Percentiles rank a stretch among this genome's conserved stretches.
These are phyloP conservation scores for Himalopsyche anomala DNA, from an alignment of 2,888 invertebrate genomes.

Conservation along the genomic window DNA sequence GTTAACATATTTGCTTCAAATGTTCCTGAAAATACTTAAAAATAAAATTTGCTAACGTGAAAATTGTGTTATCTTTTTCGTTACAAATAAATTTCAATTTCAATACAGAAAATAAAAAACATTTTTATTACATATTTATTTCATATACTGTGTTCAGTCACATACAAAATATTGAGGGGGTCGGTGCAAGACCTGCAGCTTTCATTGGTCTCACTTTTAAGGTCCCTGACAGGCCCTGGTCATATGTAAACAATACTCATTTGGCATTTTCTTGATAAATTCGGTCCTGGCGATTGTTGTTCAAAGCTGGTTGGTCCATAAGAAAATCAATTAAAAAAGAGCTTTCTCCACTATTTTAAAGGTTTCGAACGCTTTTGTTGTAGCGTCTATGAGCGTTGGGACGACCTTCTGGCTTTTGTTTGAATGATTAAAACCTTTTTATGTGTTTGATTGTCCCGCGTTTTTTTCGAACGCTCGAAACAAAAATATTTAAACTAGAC, in stretches of 20 bases:
- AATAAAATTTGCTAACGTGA: too few species aligned
- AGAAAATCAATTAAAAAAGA: constrained; percentile 59
- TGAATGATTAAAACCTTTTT: constrained; percentile 41
- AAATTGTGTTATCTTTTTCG: too few species aligned
- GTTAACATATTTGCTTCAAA: too few species aligned
- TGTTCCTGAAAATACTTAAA: too few species aligned
- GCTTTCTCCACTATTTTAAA: constrained; percentile 22
- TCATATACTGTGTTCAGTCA: too few species aligned
- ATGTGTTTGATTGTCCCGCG: constrained; percentile 10
- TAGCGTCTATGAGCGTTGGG: constrained; percentile 28
- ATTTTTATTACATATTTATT: too few species aligned
- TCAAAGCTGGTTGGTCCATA: constrained; percentile 34
- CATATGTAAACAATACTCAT: not conserved
- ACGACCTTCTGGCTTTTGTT: constrained; percentile 4
- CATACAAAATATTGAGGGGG: too few species aligned
- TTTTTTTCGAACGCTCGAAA: constrained; percentile 7
- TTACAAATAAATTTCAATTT: too few species aligned
- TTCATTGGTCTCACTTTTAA: too few species aligned
- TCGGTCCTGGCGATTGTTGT: constrained; percentile 4
- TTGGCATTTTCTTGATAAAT: not conserved
- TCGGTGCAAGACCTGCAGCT: too few species aligned
- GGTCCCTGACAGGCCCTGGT: too few species aligned
- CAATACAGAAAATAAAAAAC: too few species aligned
- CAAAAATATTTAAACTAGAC: constrained; percentile 24
- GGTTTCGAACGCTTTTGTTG: constrained; percentile 44